Evolutionary conservation across 2,888 invertebrate species (phyloP), one percentile per base, ranked within the genome.

Genomic region (Cerastis rubricosa): DNA sequence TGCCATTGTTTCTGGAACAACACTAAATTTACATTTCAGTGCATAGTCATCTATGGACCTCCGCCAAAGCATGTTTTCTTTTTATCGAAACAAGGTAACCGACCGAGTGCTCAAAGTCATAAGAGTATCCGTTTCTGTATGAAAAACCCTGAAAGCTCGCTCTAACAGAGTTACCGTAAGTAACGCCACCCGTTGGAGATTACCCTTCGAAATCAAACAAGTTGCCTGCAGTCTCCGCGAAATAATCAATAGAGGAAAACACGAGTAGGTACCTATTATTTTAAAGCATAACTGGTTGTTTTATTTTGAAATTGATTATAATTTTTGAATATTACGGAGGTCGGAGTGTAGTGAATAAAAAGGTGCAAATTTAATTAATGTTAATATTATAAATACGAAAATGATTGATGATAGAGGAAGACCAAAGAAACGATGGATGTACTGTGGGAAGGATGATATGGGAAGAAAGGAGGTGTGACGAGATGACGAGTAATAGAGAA

Each of bases 221-320:
- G 78, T 63, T 47, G 74, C 78, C 47, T 57, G 74, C 78, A 79
- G 74, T 67, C 54, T 74, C 51, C 47, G 14, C 61, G 17, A 45
- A 54, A 78, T 78, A 78, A 78, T 78, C 78, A 78, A 78, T 78
- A 78, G 43, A 72, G 12, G 29, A 29, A 45, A 73, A 67, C 72
- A 40, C n/a, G 22, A 19, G 43, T n/a, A n/a, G n/a, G n/a, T n/a
- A n/a, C n/a, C n/a, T n/a, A 29, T 61, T 61, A 29, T n/a, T 47
- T 22, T 17, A 47, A 49, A 14, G 40, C 6, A 6, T 12, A 22
- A 9, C 22, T 19, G 40, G 22, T 63, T 6, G 11, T 22, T 40
- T 12, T 12, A 40, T 40, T 40, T 6, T 11, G 5, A 19, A 35
- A 11, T 7, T 40, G 14, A 8, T 40, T 54, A 25, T 40, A 12